Percentiles rank a stretch among this genome's conserved stretches.
Evolutionary conservation across 2,113 vertebrate species (phyloP).

Genomic region (Dromiciops gliroides): DNA sequence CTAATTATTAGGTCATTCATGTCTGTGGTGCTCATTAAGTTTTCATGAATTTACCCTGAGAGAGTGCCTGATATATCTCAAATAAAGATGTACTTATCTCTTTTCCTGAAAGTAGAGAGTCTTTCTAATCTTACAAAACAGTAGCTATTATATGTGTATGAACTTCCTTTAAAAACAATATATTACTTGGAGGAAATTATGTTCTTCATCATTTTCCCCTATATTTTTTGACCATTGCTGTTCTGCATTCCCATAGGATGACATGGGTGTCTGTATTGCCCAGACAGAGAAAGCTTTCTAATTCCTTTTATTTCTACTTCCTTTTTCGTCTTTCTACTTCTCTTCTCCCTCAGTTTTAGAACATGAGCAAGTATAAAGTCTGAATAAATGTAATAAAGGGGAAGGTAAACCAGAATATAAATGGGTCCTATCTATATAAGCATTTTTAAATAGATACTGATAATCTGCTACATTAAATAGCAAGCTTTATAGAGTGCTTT

Average conservation of each 20-base stretch:
- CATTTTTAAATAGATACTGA: slow-evolving; percentile 2
- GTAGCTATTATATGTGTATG: not conserved
- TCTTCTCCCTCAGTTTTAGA: not conserved
- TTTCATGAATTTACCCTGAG: not conserved
- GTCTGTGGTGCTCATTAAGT: slow-evolving; percentile 7
- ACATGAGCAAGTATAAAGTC: slow-evolving; percentile 50
- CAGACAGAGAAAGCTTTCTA: slow-evolving; percentile 25
- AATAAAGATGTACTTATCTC: not conserved
- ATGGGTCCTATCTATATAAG: not conserved
- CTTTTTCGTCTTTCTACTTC: not conserved
- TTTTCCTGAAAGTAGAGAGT: not conserved
- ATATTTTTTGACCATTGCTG: slow-evolving; percentile 26
- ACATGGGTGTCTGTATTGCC: slow-evolving; percentile 40
- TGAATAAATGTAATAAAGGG: slow-evolving; percentile 59
- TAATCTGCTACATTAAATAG: slow-evolving; percentile 26
- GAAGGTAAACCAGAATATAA: slow-evolving; percentile 57
- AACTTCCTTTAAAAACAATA: not conserved
- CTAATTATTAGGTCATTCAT: not conserved
- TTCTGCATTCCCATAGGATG: slow-evolving; percentile 47
- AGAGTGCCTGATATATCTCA: not conserved
- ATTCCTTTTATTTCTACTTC: slow-evolving; percentile 26
- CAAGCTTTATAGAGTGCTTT: slow-evolving; percentile 3
- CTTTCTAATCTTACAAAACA: not conserved
- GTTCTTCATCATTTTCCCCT: not conserved
- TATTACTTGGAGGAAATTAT: not conserved